Evolutionary conservation across 2,113 vertebrate genomes (phyloP), one percentile per base, ranked within the genome.

Genomic region (Tonatia bakeri): DNA sequence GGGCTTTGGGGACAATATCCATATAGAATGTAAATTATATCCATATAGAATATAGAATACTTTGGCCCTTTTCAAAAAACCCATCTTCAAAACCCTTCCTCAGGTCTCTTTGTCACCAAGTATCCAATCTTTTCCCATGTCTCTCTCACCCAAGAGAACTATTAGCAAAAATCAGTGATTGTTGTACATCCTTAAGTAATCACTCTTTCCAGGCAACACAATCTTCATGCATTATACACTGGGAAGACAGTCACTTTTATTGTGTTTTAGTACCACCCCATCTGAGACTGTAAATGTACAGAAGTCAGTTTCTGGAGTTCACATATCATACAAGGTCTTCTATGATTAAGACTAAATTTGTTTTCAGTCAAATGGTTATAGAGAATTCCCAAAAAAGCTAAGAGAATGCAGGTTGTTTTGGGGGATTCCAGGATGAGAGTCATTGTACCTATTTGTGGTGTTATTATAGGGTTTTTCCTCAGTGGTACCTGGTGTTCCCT

Each of bases 41-140:
- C 67, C 31, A 52, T 4, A 28, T 45, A 69, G 19, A 79, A 79
- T 17, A 47, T 6, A 72, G 56, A 28, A 38, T 7, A 83, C 38
- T 36, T 59, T 70, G 69, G 40, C 61, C 26, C 38, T 94, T 94
- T 95, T 45, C 19, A 90, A 84, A 93, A 84, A 80, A n/a, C 33
- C 47, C n/a, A 80, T 36, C 38, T 45, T 38, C 11, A 45, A 67
- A 73, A 88, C 31, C 79, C 73, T 67, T 77, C 19, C 45, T 17
- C 16, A 40, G 7, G 28, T 15, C n/a, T 59, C 33, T 56, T 91
- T 91, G 7, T 56, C 28, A 56, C 24, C 2, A 28, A 59, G 26
- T 15, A 14, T 87, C 24, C 64, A 88, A 64, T 26, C 70, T 52
- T 61, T 5, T 50, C 73, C 56, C 45, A 17, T 36, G 19, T 56